A percentile compares a stretch with the other conserved stretches of the same genome.
Conservation (phyloP, 1,140 invertebrate species). For the Orius laevigatus region DNA sequence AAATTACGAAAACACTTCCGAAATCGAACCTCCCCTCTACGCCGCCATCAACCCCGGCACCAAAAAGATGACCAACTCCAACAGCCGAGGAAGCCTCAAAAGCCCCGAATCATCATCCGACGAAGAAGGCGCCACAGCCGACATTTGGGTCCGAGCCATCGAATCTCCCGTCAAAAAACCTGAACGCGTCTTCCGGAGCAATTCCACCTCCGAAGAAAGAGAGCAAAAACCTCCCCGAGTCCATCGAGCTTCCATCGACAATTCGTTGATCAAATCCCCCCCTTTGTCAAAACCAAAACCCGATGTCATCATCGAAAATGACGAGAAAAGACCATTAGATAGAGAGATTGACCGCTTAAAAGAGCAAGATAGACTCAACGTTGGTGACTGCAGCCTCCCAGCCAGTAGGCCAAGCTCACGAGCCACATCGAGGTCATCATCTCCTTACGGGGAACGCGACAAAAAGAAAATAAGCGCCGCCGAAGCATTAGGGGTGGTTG, state of each 20-base stretch:
- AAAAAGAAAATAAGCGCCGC: slow-evolving; percentile 22
- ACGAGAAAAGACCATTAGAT: slow-evolving; percentile 2
- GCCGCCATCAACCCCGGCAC: slow-evolving; percentile 1
- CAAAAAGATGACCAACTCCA: slow-evolving; percentile 4
- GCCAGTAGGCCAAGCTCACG: slow-evolving; percentile 19
- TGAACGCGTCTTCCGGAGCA: slow-evolving; percentile 1
- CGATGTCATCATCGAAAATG: slow-evolving; percentile 7
- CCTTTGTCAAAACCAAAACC: slow-evolving; percentile 7
- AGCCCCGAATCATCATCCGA: slow-evolving; percentile 15
- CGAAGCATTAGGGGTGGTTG: slow-evolving; percentile 22
- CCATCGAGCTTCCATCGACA: slow-evolving; percentile 13
- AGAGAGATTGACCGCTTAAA: not conserved
- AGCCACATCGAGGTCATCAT: slow-evolving; percentile 19
- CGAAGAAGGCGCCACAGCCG: slow-evolving; percentile 22
- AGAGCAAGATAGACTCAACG: slow-evolving; percentile 2
- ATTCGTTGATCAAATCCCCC: slow-evolving; percentile 6
- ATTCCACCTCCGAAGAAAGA: slow-evolving; percentile 9
- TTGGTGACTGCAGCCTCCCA: slow-evolving; percentile 19
- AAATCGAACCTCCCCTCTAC: not conserved
- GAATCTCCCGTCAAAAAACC: slow-evolving; percentile 22
- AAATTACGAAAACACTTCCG: not conserved
- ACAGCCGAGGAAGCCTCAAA: slow-evolving; percentile 5
- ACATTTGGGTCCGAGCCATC: slow-evolving; percentile 23
- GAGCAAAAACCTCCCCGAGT: not conserved
- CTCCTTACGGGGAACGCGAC: slow-evolving; percentile 15